Evolutionary conservation across 1,140 invertebrate species (phyloP).

Genomic region (Eumeta japonica): DNA sequence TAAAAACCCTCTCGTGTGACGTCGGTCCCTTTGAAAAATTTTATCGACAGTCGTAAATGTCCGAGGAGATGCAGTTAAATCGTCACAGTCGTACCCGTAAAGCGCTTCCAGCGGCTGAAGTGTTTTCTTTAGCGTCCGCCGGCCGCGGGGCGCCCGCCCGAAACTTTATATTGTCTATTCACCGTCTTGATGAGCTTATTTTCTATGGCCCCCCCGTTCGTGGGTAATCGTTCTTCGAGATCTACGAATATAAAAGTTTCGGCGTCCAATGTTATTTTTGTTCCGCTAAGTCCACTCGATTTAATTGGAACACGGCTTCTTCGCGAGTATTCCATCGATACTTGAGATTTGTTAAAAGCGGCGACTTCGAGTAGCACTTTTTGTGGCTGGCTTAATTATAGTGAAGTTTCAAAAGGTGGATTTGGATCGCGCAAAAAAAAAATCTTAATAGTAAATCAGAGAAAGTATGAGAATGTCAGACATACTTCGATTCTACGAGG

Average conservation of each 20-base stretch:
- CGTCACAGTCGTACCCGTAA: conserved; percentile 47
- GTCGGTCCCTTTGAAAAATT: conserved; percentile 41
- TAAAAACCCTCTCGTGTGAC: conserved; percentile 24
- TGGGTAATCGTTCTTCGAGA: conserved; percentile 45
- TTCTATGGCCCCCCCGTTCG: conserved; percentile 34
- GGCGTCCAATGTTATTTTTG: conserved; percentile 38
- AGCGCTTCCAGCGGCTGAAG: conserved; percentile 38
- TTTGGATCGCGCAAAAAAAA: too few species aligned
- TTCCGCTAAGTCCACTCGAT: conserved; percentile 13
- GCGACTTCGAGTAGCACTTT: too few species aligned
- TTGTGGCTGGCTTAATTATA: too few species aligned
- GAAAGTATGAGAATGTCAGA: too few species aligned
- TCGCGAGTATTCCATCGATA: neutral
- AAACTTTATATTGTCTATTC: conserved; percentile 48
- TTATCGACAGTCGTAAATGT: conserved; percentile 44
- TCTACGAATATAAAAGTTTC: conserved; percentile 16
- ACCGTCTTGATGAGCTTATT: conserved; percentile 46
- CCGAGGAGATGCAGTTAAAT: conserved; percentile 42
- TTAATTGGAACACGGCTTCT: conserved; percentile 14
- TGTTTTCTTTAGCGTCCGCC: conserved; percentile 39
- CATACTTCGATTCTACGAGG: too few species aligned
- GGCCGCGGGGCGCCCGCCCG: conserved; percentile 21
- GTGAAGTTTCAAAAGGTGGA: too few species aligned
- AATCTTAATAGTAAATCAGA: too few species aligned
- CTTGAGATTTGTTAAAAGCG: too few species aligned